Conservation (phyloP, 2,113 vertebrate genomes). For the Muscicapa adusta region DNA sequence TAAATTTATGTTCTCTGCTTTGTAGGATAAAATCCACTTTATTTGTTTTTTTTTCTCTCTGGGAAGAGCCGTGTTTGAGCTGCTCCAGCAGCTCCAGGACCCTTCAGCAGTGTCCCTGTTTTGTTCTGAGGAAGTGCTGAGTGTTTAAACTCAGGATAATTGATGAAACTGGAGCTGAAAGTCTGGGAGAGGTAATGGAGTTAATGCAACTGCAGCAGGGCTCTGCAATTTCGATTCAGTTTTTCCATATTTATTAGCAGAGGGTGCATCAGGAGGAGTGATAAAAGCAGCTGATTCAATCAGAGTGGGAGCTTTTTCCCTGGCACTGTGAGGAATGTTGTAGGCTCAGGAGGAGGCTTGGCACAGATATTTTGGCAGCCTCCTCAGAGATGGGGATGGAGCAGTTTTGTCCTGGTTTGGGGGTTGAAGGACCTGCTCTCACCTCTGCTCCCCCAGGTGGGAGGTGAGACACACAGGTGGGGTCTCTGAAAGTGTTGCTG, state of each 20-base stretch:
- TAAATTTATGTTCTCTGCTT: not conserved
- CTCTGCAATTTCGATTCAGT: not conserved
- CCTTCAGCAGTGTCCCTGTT: not conserved
- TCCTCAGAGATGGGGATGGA: not conserved
- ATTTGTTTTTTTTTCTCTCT: not conserved
- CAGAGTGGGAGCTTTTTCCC: not conserved
- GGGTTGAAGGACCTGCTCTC: not conserved
- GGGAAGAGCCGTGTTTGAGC: not conserved
- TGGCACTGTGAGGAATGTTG: not conserved
- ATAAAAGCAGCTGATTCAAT: not conserved
- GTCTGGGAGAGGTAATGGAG: not conserved
- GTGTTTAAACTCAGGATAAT: not conserved
- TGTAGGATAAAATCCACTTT: not conserved
- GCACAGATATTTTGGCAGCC: not conserved
- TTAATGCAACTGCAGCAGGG: not conserved
- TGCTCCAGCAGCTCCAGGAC: not conserved
- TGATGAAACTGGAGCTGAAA: not conserved
- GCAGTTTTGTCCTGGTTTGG: not conserved
- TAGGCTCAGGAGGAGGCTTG: not conserved
- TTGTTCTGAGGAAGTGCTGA: not conserved
- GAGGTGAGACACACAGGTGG: not conserved
- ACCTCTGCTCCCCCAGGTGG: fast-evolving
- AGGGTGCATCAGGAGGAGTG: not conserved
- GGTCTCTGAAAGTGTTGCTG: not conserved
- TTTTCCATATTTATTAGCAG: not conserved